Conservation (phyloP, 2,797 vertebrate genomes). For the Eulemur albifrons region DNA sequence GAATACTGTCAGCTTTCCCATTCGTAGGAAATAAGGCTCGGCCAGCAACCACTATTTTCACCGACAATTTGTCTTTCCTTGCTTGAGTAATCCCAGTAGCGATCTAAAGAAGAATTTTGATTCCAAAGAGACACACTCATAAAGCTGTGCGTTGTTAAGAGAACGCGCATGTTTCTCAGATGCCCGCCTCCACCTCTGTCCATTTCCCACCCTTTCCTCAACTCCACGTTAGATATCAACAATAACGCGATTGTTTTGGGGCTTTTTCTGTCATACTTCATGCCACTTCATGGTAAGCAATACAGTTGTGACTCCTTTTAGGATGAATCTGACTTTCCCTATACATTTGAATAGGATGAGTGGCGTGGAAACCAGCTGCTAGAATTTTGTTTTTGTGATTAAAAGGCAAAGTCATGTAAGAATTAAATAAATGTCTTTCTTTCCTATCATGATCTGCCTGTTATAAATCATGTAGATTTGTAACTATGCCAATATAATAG, state of each 20-base stretch:
- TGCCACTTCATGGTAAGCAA: conserved; percentile 68
- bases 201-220: background rate
- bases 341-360: conserved; percentile 80
- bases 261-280: background rate
- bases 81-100: background rate
- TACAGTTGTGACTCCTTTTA: conserved; percentile 77
- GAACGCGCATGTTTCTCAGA: background rate
- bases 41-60: background rate
- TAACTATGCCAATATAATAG: background rate
- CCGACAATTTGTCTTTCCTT: background rate
- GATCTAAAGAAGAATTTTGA: conserved; percentile 50
- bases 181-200: background rate
- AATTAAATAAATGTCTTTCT: conserved; percentile 75
- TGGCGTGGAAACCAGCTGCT: conserved; percentile 72
- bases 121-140: background rate
- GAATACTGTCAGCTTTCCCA: background rate
- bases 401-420: conserved; percentile 76
- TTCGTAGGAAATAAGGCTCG: conserved; percentile 11
- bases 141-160: conserved; percentile 2
- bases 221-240: background rate
- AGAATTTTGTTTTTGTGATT: conserved; percentile 75
- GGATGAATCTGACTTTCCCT: conserved; percentile 75
- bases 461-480: background rate
- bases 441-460: conserved; percentile 45
- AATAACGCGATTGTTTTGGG: background rate